Percentiles rank a stretch among this genome's conserved stretches.
Conservation (phyloP, 2,113 vertebrate genomes). For the Malurus alboscapulatus region DNA sequence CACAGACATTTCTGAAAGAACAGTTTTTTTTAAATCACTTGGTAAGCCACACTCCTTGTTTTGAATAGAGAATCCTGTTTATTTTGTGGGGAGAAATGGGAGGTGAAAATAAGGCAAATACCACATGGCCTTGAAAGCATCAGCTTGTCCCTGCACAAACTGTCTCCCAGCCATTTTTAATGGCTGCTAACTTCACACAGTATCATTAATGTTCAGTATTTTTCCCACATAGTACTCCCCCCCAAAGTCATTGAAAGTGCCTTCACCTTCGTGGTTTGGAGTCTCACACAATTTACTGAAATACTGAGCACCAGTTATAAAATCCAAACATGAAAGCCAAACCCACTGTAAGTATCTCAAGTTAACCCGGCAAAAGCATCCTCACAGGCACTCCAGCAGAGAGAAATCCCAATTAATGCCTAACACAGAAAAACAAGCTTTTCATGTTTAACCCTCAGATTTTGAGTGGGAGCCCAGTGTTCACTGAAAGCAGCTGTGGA, state of each 20-base stretch:
- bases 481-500: background rate
- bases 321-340: background rate
- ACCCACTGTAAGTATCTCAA: background rate
- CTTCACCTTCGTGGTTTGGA: background rate
- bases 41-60: conserved; percentile 18
- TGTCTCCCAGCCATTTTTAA: background rate
- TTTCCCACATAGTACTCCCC: fast-evolving
- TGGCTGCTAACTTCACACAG: background rate
- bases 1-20: conserved; percentile 34
- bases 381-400: background rate
- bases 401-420: conserved; percentile 20
- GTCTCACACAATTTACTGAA: background rate
- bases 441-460: background rate
- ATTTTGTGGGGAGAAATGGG: background rate
- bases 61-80: background rate
- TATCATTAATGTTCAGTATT: background rate
- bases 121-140: background rate
- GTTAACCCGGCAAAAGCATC: conserved; percentile 7
- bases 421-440: background rate
- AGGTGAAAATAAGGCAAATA: background rate
- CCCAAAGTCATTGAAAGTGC: background rate
- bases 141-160: background rate
- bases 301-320: background rate
- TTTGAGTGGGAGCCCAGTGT: background rate
- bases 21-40: conserved; percentile 23